These are phyloP conservation scores for Brachypalpus laphriformis DNA, from an alignment of 2,888 invertebrate species.

Conservation along the genomic window DNA sequence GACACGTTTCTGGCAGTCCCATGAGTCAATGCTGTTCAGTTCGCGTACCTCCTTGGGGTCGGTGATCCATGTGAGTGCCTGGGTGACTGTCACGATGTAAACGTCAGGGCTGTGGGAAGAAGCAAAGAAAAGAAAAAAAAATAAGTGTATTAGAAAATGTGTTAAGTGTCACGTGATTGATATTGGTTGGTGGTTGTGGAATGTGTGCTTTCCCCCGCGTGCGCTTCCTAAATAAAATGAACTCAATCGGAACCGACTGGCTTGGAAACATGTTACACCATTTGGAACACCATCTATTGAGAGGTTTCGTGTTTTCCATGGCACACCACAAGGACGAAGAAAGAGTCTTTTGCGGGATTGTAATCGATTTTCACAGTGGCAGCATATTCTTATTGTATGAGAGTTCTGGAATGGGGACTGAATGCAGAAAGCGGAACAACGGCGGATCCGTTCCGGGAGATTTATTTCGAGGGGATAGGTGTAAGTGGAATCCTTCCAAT, in stretches of 20 bases:
- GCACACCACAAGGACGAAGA: conserved; percentile 6
- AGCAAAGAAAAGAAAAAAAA: conserved; percentile 18
- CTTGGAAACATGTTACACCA: conserved; percentile 47
- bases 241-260: conserved; percentile 43
- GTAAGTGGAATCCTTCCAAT: conserved; percentile 6
- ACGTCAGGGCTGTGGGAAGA: conserved; percentile 89
- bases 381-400: conserved; percentile 14
- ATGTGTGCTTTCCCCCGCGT: not conserved
- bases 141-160: conserved; percentile 53
- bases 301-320: conserved; percentile 15
- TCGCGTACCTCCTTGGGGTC: conserved; percentile 90
- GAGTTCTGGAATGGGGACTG: not conserved
- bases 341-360: conserved; percentile 37
- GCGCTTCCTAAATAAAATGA: not conserved
- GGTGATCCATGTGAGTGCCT: conserved; percentile 95
- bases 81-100: conserved; percentile 93
- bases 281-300: conserved; percentile 29
- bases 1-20: conserved; percentile 91
- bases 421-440: conserved; percentile 27
- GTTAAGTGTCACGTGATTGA: conserved; percentile 55
- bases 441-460: conserved; percentile 40
- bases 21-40: conserved; percentile 89
- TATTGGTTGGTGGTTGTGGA: conserved; percentile 16
- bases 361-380: conserved; percentile 55
- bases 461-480: conserved; percentile 49